A percentile compares a stretch with the other conserved stretches of the same genome.
Conservation (phyloP, 2,797 vertebrate genomes). For the Pteropus rufus region DNA sequence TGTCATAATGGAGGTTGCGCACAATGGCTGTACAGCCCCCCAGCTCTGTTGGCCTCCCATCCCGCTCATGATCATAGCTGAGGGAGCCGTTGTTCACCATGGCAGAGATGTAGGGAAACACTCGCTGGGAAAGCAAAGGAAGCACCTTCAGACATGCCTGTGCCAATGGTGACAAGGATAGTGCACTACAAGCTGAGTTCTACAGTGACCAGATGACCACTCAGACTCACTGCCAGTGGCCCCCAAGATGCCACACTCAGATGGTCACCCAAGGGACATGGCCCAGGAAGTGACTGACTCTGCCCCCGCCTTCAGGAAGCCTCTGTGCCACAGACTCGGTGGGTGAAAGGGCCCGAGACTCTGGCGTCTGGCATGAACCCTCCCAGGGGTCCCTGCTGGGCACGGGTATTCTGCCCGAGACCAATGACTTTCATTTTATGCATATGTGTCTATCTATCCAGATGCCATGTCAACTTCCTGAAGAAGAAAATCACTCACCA, state of each 20-base stretch:
- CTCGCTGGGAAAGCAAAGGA: constrained; percentile 82
- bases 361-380: background rate
- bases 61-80: constrained; percentile 93
- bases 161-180: background rate
- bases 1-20: constrained; percentile 95
- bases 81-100: constrained; percentile 97
- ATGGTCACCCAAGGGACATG: background rate
- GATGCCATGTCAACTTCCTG: background rate
- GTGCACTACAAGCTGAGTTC: background rate
- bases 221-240: background rate
- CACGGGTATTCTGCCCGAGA: background rate
- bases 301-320: background rate
- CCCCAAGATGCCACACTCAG: background rate
- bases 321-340: background rate
- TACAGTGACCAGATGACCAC: background rate
- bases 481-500: background rate
- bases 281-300: background rate
- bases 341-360: background rate
- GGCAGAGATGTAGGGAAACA: constrained; percentile 94
- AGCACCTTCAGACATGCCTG: background rate
- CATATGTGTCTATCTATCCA: background rate
- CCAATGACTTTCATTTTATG: background rate
- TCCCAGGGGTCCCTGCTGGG: background rate
- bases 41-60: constrained; percentile 92
- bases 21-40: constrained; percentile 96